phyloP scores from a whole-genome alignment of 2,888 invertebrate genomes.

The Caenorhabditis parvicauda region DNA sequence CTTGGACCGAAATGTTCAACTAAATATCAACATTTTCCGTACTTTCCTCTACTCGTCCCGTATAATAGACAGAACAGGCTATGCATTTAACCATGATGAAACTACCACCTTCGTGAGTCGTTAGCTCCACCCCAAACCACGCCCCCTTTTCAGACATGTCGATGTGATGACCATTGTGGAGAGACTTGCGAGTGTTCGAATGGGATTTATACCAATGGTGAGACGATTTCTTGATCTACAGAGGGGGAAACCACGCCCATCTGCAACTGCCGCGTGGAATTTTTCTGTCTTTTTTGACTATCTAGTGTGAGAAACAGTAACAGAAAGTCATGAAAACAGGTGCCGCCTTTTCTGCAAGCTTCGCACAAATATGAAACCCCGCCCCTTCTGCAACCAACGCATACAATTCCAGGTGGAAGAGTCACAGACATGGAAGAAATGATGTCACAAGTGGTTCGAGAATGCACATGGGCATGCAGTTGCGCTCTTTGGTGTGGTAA shows the following conservation, averaged over 20 bases:
- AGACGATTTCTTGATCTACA: neutral
- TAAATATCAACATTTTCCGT: constrained; percentile 12
- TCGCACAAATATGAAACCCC: too few relatives aligned
- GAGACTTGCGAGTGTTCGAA: constrained; percentile 11
- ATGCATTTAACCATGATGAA: too few relatives aligned
- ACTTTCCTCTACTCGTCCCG: constrained; percentile 28
- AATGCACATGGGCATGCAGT: constrained; percentile 38
- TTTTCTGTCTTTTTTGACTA: too few relatives aligned
- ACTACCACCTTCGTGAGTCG: too few relatives aligned
- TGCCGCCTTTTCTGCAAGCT: too few relatives aligned
- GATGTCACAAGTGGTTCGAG: constrained; percentile 28
- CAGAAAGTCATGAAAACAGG: too few relatives aligned
- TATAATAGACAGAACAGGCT: constrained; percentile 19
- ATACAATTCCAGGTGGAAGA: constrained; percentile 8
- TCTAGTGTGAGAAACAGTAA: too few relatives aligned
- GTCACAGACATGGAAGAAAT: constrained; percentile 15
- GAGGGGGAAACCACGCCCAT: neutral
- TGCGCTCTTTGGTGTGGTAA: constrained; percentile 45
- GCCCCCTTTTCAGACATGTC: too few relatives aligned
- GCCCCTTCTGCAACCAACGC: too few relatives aligned
- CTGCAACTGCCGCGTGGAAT: too few relatives aligned
- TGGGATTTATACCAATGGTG: constrained; percentile 7
- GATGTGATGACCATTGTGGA: constrained; percentile 3
- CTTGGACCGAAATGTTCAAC: constrained; percentile 6
- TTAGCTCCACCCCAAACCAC: too few relatives aligned